These are phyloP conservation scores for Neoitamus cyanurus DNA, from an alignment of 2,888 invertebrate genomes.

Conservation along the genomic window DNA sequence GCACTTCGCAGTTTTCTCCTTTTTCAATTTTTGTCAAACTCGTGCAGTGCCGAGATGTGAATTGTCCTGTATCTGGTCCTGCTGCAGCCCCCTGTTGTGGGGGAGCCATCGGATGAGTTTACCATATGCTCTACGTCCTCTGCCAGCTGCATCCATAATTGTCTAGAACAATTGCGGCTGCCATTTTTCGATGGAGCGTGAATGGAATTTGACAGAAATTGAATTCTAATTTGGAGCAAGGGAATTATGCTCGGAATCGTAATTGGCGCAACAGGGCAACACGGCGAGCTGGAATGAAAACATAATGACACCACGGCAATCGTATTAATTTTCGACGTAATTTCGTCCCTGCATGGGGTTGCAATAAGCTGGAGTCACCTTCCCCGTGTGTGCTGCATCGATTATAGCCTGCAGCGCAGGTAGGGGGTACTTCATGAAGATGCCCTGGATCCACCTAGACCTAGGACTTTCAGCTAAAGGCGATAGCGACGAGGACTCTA, in stretches of 20 bases:
- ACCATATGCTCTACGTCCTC: background rate
- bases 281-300: background rate
- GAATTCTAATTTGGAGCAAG: conserved; percentile 4
- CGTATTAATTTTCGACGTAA: background rate
- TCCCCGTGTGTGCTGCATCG: background rate
- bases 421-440: background rate
- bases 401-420: background rate
- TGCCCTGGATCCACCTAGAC: background rate
- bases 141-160: conserved; percentile 19
- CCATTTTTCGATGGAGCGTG: background rate
- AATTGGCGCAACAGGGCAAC: background rate
- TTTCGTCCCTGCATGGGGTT: background rate
- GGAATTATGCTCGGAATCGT: background rate
- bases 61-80: background rate
- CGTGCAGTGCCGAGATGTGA: background rate
- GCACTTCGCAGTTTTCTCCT: conserved; percentile 19
- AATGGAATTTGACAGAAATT: conserved; percentile 35
- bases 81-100: background rate
- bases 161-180: conserved; percentile 31
- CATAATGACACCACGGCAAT: background rate
- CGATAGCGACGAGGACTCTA: background rate
- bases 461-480: background rate
- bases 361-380: background rate
- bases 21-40: conserved; percentile 15
- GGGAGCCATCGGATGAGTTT: background rate